Base-by-base conservation (phyloP, 2,888 invertebrate genomes). In the Ochropleura plecta region DNA sequence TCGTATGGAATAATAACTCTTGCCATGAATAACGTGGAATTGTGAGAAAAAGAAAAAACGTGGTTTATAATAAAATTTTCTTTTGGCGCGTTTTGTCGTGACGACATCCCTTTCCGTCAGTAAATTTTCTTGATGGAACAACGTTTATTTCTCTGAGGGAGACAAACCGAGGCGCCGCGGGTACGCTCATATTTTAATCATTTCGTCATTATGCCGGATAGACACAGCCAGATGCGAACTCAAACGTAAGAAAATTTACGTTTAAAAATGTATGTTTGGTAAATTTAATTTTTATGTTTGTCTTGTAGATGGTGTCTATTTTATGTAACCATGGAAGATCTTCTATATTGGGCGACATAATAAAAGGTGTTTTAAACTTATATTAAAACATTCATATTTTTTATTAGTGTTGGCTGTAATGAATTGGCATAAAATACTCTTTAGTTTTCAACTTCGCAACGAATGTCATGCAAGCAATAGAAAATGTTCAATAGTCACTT, bases 121-220 rank as follows among this genome's bases (percentile, higher is more conserved):
- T 86, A 90, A 89, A 91, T 91, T 91, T 84, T 90, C 88, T 89
- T 91, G 90, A 91, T 89, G 89, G 86, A 82, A 82, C 86, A 86
- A 86, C 89, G 88, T 87, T 91, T 91, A 90, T 92, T 90, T 89
- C 86, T 75, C 77, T 76, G 80, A 86, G 85, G 89, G 88, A 90
- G 88, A 90, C 89, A 90, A 88, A 88, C 86, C 87, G 75, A 63
- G 40, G 81, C 86, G 85, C 62, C 86, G 66, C 81, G 88, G 89
- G 91, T 88, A 86, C 84, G 78, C 88, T 90, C 91, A 91, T 92
- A 89, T 92, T 92, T 92, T 91, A 92, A 92, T 92, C 91, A 91
- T 92, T 89, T 84, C 88, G 86, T 88, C 87, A 89, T 91, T 92
- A 88, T 86, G 85, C 83, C 81, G 78, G 79, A 84, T 88, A 77